phyloP scores from a whole-genome alignment of 1,140 invertebrate species.

The Dendrolimus kikuchii region DNA sequence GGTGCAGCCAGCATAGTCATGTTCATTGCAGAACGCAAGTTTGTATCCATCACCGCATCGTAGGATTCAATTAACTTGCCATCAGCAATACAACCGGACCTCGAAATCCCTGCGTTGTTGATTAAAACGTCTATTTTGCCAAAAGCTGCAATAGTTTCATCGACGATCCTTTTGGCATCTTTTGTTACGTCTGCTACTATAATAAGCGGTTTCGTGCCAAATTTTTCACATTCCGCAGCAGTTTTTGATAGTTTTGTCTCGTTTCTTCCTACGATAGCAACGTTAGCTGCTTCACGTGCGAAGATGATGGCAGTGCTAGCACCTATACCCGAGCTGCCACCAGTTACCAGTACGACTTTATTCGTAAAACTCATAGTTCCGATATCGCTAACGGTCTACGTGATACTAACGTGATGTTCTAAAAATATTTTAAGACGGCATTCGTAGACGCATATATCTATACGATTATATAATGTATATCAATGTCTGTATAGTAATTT shows the following conservation, averaged over 20 bases:
- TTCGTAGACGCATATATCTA: too few relatives aligned
- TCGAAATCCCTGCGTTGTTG: conserved; percentile 3
- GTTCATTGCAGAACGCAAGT: neutral
- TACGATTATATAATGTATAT: too few relatives aligned
- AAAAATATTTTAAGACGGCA: too few relatives aligned
- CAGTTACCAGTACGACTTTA: conserved; percentile 4
- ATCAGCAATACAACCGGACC: conserved; percentile 2
- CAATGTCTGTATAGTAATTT: too few relatives aligned
- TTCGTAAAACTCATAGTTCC: conserved; percentile 1
- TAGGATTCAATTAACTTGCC: neutral
- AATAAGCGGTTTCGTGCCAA: neutral
- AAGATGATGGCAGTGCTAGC: too few relatives aligned
- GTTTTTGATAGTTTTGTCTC: neutral
- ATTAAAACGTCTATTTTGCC: conserved; percentile 1
- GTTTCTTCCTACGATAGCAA: conserved; percentile 1
- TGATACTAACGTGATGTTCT: too few relatives aligned
- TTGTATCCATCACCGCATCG: conserved; percentile 1
- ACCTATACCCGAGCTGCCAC: conserved; percentile 3
- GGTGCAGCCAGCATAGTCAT: conserved; percentile 7
- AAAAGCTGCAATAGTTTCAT: neutral
- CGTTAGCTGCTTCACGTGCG: too few relatives aligned
- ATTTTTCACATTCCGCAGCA: neutral
- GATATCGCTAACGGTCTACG: too few relatives aligned
- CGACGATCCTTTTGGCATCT: conserved; percentile 2
- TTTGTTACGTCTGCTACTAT: conserved; percentile 3